These are phyloP conservation scores for Noctua janthe DNA, from an alignment of 2,888 invertebrate genomes.

Conservation along the genomic window DNA sequence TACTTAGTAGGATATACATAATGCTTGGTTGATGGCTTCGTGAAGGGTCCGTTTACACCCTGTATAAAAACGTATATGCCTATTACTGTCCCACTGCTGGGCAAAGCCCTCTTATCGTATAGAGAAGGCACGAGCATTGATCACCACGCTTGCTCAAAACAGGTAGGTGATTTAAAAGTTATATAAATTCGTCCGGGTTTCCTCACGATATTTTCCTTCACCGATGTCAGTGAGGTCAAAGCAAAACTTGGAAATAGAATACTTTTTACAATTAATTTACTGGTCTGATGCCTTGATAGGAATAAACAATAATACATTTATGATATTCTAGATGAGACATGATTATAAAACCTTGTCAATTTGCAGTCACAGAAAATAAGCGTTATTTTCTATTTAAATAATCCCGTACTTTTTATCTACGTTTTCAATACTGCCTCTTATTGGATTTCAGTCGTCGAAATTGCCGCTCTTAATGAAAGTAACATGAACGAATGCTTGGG, in stretches of 20 bases:
- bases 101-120: not conserved
- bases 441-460: conserved; percentile 53
- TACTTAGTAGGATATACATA: too few species aligned
- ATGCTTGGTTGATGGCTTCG: too few species aligned
- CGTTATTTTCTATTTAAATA: conserved; percentile 15
- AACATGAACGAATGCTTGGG: conserved; percentile 59
- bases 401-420: conserved; percentile 39
- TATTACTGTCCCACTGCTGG: not conserved
- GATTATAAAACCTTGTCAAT: conserved; percentile 1
- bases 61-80: not conserved
- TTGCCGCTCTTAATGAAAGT: conserved; percentile 52
- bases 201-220: not conserved
- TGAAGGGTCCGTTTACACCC: too few species aligned
- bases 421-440: conserved; percentile 53
- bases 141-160: not conserved
- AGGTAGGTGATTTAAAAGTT: not conserved
- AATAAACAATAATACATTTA: not conserved
- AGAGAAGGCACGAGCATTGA: not conserved
- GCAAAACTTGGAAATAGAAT: not conserved
- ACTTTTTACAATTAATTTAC: not conserved
- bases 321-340: not conserved
- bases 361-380: conserved; percentile 17
- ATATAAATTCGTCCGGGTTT: not conserved
- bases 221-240: not conserved
- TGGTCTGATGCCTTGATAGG: not conserved